Conservation (phyloP, 2,113 vertebrate species). For the Genyomyrus donnyi region DNA sequence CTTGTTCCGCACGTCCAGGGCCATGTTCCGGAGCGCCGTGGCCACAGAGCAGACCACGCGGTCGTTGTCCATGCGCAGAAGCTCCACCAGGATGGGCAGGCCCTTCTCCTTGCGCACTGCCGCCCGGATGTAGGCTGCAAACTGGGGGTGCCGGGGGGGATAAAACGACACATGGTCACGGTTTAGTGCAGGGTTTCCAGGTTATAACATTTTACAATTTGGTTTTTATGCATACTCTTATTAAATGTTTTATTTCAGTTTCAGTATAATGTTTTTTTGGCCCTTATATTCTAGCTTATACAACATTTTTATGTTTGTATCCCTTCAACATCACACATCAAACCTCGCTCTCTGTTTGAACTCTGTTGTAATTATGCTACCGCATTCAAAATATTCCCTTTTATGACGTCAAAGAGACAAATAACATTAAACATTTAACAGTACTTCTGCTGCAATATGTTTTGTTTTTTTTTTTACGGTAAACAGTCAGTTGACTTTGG, state of each 20-base stretch:
- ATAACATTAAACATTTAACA: background rate
- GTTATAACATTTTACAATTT: background rate
- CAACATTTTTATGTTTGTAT: background rate
- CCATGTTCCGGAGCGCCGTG: slow-evolving; percentile 94
- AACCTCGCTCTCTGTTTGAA: background rate
- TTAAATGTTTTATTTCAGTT: background rate
- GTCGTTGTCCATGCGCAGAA: slow-evolving; percentile 95
- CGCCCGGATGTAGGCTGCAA: slow-evolving; percentile 90
- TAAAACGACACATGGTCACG: background rate
- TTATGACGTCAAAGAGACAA: background rate
- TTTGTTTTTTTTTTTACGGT: background rate
- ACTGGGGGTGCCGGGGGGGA: slow-evolving; percentile 55
- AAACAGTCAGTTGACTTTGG: background rate
- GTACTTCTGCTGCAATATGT: background rate
- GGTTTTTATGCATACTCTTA: background rate
- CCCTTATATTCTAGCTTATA: background rate
- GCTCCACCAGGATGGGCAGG: slow-evolving; percentile 92
- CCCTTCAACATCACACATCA: background rate
- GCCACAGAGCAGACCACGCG: slow-evolving; percentile 94
- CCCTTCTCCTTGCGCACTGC: slow-evolving; percentile 96
- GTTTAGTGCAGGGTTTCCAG: background rate
- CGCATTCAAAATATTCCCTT: background rate
- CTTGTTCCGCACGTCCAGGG: slow-evolving; percentile 91
- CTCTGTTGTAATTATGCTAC: background rate
- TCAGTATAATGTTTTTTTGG: background rate